Base-by-base conservation (phyloP, 2,888 invertebrate genomes). In the Euplexia lucipara region DNA sequence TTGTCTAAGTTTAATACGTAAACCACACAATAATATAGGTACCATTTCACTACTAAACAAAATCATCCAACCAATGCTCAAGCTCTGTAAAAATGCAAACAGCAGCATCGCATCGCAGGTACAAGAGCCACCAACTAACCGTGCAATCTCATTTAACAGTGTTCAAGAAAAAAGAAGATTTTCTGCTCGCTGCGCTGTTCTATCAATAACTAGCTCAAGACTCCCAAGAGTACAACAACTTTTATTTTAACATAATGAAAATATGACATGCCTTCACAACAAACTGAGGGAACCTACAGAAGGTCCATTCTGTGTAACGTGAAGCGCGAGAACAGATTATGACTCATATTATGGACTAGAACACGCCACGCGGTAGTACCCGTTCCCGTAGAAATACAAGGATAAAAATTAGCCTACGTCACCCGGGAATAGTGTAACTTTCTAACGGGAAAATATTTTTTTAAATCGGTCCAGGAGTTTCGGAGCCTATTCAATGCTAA, bases 241-340 rank as follows among this genome's bases (percentile, higher is more conserved):
- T 82, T 81, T 74, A 78, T 83, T 82, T 84, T 79, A 83, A 75
- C 71, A 72, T 81, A 79, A 84, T 82, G 77, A 83, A 79, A 83
- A 80, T 79, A 76, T 70, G 66, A 75, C 63, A 52, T 53, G 37
- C 41, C 44, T 32, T 58, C 65, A 54, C 16, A 16, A 10, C 4
- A 30, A 47, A 0, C n/a, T 3, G 0, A 0, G 1, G 2, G 26
- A n/a, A 26, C 26, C 2, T 1, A 32, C 44, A 65, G 44, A 45
- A 65, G 59, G 58, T 12, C 4, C 0, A 16, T 22, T 45, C n/a
- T n/a, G n/a, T n/a, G n/a, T n/a, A n/a, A n/a, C n/a, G n/a, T n/a
- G n/a, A n/a, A n/a, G n/a, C n/a, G n/a, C n/a, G n/a, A n/a, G n/a
- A n/a, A n/a, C n/a, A n/a, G n/a, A n/a, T n/a, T n/a, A n/a, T n/a